Evolutionary conservation across 2,113 vertebrate genomes (phyloP).

Genomic region (Ptyas mucosa): DNA sequence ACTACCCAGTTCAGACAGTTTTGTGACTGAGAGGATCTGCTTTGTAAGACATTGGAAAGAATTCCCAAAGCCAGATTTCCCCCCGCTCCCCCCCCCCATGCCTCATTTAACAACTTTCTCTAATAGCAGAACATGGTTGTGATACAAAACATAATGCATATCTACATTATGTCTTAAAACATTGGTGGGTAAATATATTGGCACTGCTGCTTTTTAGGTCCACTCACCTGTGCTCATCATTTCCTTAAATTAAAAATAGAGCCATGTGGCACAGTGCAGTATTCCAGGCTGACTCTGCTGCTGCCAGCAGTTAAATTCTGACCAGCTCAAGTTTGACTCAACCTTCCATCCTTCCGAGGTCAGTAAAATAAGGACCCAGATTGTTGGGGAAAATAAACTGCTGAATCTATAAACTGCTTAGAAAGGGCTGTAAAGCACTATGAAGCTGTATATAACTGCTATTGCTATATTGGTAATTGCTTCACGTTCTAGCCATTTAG

Average conservation of each 20-base stretch:
- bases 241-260: background rate
- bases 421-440: background rate
- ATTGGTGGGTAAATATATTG: background rate
- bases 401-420: background rate
- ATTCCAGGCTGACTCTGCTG: background rate
- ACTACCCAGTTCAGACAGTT: background rate
- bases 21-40: background rate
- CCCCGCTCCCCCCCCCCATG: too few species aligned
- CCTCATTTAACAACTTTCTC: background rate
- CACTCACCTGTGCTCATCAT: background rate
- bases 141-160: background rate
- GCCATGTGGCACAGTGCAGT: background rate
- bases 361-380: background rate
- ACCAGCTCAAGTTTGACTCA: background rate
- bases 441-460: background rate
- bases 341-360: background rate
- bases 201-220: too few species aligned
- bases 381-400: background rate
- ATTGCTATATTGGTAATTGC: background rate
- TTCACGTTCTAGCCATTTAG: background rate
- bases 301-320: background rate
- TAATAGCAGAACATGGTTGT: background rate
- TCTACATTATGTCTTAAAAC: background rate
- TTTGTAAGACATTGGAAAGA: background rate
- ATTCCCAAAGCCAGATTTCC: background rate